Conservation (phyloP, 1,140 invertebrate species). For the Aphidius gifuensis region DNA sequence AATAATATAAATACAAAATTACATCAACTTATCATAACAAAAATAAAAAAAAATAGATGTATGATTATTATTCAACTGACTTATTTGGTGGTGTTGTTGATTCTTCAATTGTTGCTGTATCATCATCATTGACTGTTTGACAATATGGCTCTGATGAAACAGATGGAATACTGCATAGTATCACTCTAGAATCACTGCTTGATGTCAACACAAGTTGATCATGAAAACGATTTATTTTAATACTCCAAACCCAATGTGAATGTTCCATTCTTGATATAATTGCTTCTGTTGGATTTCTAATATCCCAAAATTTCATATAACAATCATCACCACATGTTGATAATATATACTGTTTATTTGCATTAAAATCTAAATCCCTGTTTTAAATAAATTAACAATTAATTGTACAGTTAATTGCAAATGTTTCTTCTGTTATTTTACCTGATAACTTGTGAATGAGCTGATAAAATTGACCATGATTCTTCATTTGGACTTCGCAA, state of each 20-base stretch:
- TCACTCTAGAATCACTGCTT: conserved; percentile 89
- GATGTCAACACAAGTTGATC: conserved; percentile 94
- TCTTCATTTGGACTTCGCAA: conserved; percentile 68
- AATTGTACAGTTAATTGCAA: neutral
- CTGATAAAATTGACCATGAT: conserved; percentile 80
- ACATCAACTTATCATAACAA: conserved; percentile 14
- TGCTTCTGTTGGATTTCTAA: conserved; percentile 75
- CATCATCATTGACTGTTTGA: conserved; percentile 55
- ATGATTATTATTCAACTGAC: conserved; percentile 29
- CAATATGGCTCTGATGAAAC: conserved; percentile 81
- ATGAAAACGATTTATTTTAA: conserved; percentile 93
- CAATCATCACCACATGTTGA: conserved; percentile 95
- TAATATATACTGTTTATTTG: conserved; percentile 91
- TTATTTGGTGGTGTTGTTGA: conserved; percentile 34
- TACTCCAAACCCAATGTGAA: conserved; percentile 95
- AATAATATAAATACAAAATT: conserved; percentile 27
- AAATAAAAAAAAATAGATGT: conserved; percentile 12
- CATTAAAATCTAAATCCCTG: conserved; percentile 93
- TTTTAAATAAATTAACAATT: conserved; percentile 13
- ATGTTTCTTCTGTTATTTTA: conserved; percentile 24
- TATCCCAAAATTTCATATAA: conserved; percentile 93
- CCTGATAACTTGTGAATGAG: conserved; percentile 82
- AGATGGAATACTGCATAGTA: conserved; percentile 81
- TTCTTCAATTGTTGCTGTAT: conserved; percentile 34
- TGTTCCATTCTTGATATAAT: conserved; percentile 83